phyloP scores from a whole-genome alignment of 1,140 invertebrate species.

The Bombus confusus region DNA sequence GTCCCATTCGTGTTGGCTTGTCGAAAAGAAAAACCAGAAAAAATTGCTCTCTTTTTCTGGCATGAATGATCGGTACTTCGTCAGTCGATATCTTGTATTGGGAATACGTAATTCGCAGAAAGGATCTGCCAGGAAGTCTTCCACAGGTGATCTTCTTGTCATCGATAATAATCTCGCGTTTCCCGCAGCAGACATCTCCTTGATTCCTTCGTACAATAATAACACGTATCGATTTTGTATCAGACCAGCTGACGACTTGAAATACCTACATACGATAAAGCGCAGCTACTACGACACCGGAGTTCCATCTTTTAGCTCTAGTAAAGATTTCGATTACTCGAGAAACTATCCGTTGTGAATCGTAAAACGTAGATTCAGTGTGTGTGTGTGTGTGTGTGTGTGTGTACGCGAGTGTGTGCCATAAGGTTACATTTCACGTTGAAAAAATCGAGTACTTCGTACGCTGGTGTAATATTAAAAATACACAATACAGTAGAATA shows the following conservation, averaged over 20 bases:
- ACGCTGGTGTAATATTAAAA: not conserved
- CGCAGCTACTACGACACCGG: not conserved
- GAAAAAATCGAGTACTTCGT: not conserved
- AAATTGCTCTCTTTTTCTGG: not conserved
- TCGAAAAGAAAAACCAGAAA: constrained; percentile 10
- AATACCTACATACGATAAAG: constrained; percentile 2
- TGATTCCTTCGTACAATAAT: not conserved
- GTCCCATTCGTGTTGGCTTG: constrained; percentile 73
- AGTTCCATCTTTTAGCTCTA: constrained; percentile 18
- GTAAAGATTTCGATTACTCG: not conserved
- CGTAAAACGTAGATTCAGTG: not conserved
- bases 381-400: no score
- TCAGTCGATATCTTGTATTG: not conserved
- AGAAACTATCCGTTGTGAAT: not conserved
- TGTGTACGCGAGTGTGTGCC: no score
- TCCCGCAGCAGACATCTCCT: not conserved
- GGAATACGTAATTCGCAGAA: not conserved
- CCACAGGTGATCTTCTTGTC: not conserved
- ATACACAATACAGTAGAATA: no score
- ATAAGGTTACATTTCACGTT: not conserved
- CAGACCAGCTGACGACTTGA: constrained; percentile 28
- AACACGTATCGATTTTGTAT: constrained; percentile 15
- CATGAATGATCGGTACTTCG: not conserved
- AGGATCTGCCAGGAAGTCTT: not conserved
- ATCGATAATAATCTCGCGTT: not conserved